Evolutionary conservation across 2,888 invertebrate genomes (phyloP), one percentile per base, ranked within the genome.

Genomic region (Scaptomyza tumidula): DNA sequence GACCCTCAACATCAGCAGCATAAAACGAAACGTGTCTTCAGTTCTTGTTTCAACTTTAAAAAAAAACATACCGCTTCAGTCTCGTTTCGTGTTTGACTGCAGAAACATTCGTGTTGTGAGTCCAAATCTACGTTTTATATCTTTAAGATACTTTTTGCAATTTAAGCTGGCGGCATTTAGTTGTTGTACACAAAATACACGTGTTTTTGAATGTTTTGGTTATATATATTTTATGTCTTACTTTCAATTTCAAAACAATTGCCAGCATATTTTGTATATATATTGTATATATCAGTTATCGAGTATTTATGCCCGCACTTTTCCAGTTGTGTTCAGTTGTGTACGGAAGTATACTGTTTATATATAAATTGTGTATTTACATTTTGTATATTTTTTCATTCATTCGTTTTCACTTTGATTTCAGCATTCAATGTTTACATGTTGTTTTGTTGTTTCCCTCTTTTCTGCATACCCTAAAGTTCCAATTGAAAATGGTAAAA

Each of bases 161-260:
- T 16, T 16, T 41, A 44, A 44, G 35, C 19, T 52, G 29, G 31
- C 45, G 29, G 39, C 54, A 61, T 61, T 62, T 78, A 57, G 67
- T 65, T 45, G 37, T 58, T 61, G 56, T 61, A 52, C 59, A 64
- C 69, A 79, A 68, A 80, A 83, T 79, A 76, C 58, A 63, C 71
- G 62, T 66, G 75, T 65, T 37, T 24, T 1, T 24, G 24, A 24
- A 24, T 24, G 24, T 24, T 24, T 24, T 3, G 24, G 3, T 9
- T 39, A 9, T 3, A 10, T 33, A 13, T 35, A 35, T 35, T 35
- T 43, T 35, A 46, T 13, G 48, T 2, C 27, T n/a, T 10, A 3
- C 16, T 16, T 41, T 43, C 41, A n/a, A 31, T 29, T 31, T 48
- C 3, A n/a, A 43, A 9, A 56, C 52, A 65, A 5, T 62, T 50